Conservation (phyloP, 2,797 vertebrate genomes). For the Pogonophryne albipinna region DNA sequence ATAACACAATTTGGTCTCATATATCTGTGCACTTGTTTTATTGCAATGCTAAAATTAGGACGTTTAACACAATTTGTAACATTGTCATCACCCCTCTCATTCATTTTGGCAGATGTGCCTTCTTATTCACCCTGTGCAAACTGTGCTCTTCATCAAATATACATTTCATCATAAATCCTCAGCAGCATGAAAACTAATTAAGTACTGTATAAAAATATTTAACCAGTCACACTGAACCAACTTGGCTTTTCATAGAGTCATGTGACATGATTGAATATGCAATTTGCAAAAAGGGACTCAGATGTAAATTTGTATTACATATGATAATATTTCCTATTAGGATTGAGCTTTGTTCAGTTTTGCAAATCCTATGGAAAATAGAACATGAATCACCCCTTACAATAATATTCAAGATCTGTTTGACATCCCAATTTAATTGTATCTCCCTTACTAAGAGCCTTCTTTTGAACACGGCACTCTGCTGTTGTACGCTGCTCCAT, state of each 20-base stretch:
- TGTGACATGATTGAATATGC: conserved; percentile 54
- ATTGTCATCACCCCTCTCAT: conserved; percentile 5
- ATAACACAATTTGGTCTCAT: conserved; percentile 21
- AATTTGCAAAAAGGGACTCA: conserved; percentile 49
- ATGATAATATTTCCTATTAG: conserved; percentile 66
- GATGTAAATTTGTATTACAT: conserved; percentile 61
- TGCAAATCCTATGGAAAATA: conserved; percentile 47
- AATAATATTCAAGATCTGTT: conserved; percentile 56
- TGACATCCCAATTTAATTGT: conserved; percentile 64
- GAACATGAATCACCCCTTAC: conserved; percentile 54
- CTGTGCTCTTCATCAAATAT: conserved; percentile 24
- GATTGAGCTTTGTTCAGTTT: conserved; percentile 43
- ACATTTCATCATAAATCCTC: conserved; percentile 49
- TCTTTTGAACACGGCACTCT: conserved; percentile 30
- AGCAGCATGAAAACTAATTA: conserved; percentile 35
- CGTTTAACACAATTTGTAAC: conserved; percentile 34
- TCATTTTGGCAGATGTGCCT: conserved; percentile 27
- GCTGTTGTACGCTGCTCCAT: conserved; percentile 19
- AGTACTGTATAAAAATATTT: conserved; percentile 48
- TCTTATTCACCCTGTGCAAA: conserved; percentile 17
- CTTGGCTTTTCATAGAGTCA: conserved; percentile 57
- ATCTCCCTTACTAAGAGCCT: conserved; percentile 53
- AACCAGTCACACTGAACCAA: conserved; percentile 27
- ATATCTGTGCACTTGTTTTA: conserved; percentile 26
- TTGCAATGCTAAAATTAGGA: conserved; percentile 27